Evolutionary conservation across 2,113 vertebrate species (phyloP).

Genomic region (Microtus pennsylvanicus): DNA sequence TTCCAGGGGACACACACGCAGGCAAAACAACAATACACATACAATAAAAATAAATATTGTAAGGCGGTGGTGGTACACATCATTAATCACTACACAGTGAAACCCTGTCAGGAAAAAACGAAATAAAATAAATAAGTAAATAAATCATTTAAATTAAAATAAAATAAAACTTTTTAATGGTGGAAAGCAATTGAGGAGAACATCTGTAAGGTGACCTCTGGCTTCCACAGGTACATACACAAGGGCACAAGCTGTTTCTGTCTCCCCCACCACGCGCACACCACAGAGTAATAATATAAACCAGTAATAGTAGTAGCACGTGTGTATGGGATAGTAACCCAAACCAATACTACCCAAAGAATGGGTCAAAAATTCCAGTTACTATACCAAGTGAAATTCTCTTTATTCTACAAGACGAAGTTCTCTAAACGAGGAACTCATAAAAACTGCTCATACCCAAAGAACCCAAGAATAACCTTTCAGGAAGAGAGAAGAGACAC

Average conservation of each 20-base stretch:
- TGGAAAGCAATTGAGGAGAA: background rate
- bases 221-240: background rate
- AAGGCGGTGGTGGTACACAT: background rate
- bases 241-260: background rate
- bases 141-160: background rate
- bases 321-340: background rate
- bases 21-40: background rate
- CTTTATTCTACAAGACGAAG: background rate
- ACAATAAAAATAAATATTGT: background rate
- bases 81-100: background rate
- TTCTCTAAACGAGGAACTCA: conserved; percentile 80
- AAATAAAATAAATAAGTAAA: background rate
- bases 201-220: background rate
- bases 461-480: conserved; percentile 80
- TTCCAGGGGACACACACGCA: background rate
- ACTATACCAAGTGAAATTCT: conserved; percentile 35
- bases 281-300: background rate
- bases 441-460: conserved; percentile 83
- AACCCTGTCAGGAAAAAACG: background rate
- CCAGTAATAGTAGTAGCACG: background rate
- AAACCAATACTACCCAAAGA: conserved; percentile 12
- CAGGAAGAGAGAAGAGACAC: conserved; percentile 82
- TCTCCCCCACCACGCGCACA: background rate
- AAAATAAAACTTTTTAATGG: background rate
- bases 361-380: background rate